Percentiles rank a stretch among this genome's conserved stretches.
These are phyloP conservation scores for Mus pahari DNA, from an alignment of 2,113 vertebrate species.

Conservation along the genomic window DNA sequence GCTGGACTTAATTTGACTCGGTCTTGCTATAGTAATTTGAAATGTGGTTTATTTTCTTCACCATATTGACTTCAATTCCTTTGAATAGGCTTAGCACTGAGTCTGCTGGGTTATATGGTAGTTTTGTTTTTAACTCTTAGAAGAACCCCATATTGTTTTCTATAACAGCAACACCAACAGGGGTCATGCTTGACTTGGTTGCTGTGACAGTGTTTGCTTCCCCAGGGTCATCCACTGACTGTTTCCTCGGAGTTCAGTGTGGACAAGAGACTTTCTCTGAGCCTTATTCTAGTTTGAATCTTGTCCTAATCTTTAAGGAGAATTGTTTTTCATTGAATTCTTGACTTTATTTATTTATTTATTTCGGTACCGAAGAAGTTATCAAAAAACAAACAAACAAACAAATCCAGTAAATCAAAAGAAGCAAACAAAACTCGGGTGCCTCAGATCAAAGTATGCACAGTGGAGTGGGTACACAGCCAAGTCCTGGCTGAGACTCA, in stretches of 20 bases:
- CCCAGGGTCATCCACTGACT: not conserved
- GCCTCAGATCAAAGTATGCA: not conserved
- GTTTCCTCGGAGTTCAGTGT: not conserved
- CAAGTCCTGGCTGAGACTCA: not conserved
- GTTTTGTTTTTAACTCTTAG: not conserved
- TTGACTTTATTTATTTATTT: not conserved
- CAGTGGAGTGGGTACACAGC: no score
- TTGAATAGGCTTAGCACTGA: not conserved
- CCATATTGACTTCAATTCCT: not conserved
- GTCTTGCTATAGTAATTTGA: not conserved
- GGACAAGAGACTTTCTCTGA: not conserved
- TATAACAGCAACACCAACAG: not conserved
- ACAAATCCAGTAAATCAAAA: not conserved
- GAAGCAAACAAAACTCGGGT: not conserved
- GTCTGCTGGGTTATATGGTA: not conserved
- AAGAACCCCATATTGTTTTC: not conserved
- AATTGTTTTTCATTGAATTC: not conserved
- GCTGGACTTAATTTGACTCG: not conserved
- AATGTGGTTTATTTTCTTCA: not conserved
- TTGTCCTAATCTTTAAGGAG: not conserved
- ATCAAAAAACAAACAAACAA: not conserved
- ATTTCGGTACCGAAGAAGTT: not conserved
- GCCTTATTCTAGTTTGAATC: not conserved
- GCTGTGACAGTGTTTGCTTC: not conserved
- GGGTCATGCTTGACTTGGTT: not conserved